A percentile compares a stretch with the other conserved stretches of the same genome.
These are phyloP conservation scores for Rapana venosa DNA, from an alignment of 2,888 invertebrate species.

Conservation along the genomic window DNA sequence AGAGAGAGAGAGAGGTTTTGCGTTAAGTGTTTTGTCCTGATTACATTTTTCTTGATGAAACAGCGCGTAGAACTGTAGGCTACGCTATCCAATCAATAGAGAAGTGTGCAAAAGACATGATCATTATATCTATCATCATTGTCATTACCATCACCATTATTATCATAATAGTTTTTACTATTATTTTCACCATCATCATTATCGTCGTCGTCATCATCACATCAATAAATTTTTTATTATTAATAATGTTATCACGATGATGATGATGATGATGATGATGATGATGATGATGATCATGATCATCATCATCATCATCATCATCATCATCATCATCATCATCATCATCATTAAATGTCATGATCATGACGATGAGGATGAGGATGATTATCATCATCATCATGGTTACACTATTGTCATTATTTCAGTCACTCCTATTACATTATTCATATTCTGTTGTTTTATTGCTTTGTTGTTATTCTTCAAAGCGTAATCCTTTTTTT, in stretches of 20 bases:
- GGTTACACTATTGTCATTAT: too few relatives aligned
- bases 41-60: not conserved
- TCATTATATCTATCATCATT: not conserved
- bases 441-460: too few relatives aligned
- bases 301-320: not conserved
- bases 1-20: not conserved
- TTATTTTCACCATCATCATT: not conserved
- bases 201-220: not conserved
- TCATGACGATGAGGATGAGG: too few relatives aligned
- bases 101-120: not conserved
- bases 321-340: not conserved
- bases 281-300: not conserved
- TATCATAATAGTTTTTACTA: not conserved
- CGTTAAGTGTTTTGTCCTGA: not conserved
- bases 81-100: too few relatives aligned
- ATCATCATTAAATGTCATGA: too few relatives aligned
- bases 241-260: not conserved
- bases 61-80: not conserved
- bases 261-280: not conserved
- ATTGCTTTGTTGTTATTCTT: too few relatives aligned
- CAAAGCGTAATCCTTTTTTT: not conserved
- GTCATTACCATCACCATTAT: not conserved
- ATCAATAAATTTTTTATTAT: not conserved
- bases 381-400: too few relatives aligned
- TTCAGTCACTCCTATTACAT: too few relatives aligned